Conservation (phyloP, 2,888 invertebrate genomes). For the Lamellibrachia satsuma region DNA sequence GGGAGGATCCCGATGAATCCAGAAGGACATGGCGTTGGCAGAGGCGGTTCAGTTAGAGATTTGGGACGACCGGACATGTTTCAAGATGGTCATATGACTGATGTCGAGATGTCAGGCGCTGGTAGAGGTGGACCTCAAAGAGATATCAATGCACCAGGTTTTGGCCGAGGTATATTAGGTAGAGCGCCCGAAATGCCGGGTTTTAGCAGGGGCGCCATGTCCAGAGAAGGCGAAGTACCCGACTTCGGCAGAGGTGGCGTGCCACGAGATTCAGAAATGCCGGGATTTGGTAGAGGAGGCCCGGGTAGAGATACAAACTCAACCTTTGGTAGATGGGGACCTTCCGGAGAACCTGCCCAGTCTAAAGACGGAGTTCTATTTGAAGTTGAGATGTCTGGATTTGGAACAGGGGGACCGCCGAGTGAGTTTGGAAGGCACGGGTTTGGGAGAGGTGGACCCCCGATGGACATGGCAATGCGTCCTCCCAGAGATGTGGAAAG, state of each 20-base stretch:
- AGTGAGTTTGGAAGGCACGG: background rate
- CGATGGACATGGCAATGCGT: background rate
- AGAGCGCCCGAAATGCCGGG: background rate
- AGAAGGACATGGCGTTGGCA: background rate
- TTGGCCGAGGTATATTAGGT: too few relatives aligned
- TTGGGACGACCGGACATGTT: background rate
- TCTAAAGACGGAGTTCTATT: conserved; percentile 2
- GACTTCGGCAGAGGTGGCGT: background rate
- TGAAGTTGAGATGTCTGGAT: background rate
- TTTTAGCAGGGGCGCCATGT: background rate
- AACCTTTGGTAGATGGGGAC: background rate
- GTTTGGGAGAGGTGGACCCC: background rate
- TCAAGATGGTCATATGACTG: background rate
- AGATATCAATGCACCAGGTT: background rate
- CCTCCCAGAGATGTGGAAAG: background rate
- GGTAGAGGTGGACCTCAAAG: background rate
- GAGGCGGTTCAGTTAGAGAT: background rate
- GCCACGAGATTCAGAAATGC: background rate
- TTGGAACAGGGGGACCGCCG: background rate
- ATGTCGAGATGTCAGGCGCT: background rate
- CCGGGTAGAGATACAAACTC: too few relatives aligned
- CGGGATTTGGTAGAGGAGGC: background rate
- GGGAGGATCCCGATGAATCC: background rate
- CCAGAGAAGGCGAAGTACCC: background rate
- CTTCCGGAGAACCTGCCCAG: background rate